Percentiles rank a stretch among this genome's conserved stretches.
Conservation (phyloP, 2,888 invertebrate species). For the Drosophila tanythrix region DNA sequence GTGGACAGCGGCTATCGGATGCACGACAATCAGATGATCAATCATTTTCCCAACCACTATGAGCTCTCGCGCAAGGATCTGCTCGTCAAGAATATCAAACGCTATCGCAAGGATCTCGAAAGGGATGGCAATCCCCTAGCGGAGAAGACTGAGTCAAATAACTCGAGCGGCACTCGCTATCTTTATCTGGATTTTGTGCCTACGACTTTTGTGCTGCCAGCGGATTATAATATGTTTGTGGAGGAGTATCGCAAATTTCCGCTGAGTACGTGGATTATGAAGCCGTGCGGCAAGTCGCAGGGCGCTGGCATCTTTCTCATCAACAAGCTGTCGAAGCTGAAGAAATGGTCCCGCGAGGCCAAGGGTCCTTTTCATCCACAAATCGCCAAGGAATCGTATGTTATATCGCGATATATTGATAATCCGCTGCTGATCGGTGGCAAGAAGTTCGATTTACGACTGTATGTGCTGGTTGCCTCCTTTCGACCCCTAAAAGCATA, state of each 20-base stretch:
- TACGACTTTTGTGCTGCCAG: conserved; percentile 95
- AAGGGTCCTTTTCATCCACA: conserved; percentile 94
- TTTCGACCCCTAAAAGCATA: conserved; percentile 97
- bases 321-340: conserved; percentile 96
- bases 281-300: conserved; percentile 97
- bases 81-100: conserved; percentile 96
- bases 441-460: conserved; percentile 96
- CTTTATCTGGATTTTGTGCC: conserved; percentile 95
- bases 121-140: conserved; percentile 94
- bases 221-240: conserved; percentile 98
- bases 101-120: conserved; percentile 96
- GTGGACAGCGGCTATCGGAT: conserved; percentile 96
- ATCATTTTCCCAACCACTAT: conserved; percentile 98
- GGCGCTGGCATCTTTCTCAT: conserved; percentile 97
- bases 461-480: conserved; percentile 96
- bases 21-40: conserved; percentile 96
- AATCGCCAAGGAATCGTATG: conserved; percentile 95
- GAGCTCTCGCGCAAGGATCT: conserved; percentile 97
- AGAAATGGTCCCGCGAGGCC: conserved; percentile 95
- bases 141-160: conserved; percentile 88
- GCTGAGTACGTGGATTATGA: conserved; percentile 98
- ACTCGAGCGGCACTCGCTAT: conserved; percentile 89
- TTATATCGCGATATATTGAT: conserved; percentile 98
- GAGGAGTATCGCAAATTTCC: conserved; percentile 98
- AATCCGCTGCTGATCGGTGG: conserved; percentile 98